Evolutionary conservation across 2,797 vertebrate species (phyloP).

Genomic region (Threskiornis aethiopicus): DNA sequence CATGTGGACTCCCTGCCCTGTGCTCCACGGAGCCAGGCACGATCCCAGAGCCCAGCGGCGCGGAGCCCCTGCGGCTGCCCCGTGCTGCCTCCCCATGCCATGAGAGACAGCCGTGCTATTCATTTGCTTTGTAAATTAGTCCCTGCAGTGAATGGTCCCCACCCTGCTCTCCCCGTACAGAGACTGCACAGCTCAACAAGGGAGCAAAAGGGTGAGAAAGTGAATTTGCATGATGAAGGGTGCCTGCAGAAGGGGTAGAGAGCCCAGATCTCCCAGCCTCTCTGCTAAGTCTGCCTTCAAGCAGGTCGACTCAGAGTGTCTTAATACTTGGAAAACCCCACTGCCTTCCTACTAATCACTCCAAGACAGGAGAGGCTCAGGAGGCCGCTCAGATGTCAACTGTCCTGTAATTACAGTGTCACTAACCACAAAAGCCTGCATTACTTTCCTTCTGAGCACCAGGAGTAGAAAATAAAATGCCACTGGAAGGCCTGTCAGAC

Average conservation of each 20-base stretch:
- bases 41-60: neutral
- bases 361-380: neutral
- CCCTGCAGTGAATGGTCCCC: neutral
- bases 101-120: fast-evolving
- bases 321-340: neutral
- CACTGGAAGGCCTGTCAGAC: neutral
- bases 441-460: neutral
- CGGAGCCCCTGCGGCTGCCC: neutral
- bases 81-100: neutral
- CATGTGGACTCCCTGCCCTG: fast-evolving
- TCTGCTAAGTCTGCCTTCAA: neutral
- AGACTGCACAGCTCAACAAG: neutral
- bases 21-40: fast-evolving
- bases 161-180: neutral
- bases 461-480: neutral
- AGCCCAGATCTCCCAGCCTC: neutral
- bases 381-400: neutral
- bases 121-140: neutral
- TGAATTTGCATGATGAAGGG: neutral
- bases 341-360: neutral
- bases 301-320: too few relatives aligned
- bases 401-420: neutral
- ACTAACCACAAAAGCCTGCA: neutral
- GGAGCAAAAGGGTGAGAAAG: neutral
- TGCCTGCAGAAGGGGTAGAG: neutral